These are phyloP conservation scores for Nemapogon koenigi DNA, from an alignment of 2,888 invertebrate genomes.

Conservation along the genomic window DNA sequence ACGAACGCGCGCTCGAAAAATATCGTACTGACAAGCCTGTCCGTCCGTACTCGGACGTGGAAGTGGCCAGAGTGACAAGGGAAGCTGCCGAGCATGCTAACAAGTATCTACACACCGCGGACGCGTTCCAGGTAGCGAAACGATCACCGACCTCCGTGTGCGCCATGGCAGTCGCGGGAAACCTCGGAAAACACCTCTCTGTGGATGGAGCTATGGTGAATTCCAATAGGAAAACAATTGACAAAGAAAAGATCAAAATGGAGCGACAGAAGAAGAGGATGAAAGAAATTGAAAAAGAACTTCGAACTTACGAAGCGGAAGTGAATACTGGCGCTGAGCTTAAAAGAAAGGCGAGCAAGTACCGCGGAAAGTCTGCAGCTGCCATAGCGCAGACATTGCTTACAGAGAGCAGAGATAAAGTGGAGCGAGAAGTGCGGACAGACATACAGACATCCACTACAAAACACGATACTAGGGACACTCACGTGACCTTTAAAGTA, in stretches of 20 bases:
- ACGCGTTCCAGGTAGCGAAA: slow-evolving; percentile 65
- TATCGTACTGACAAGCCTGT: slow-evolving; percentile 71
- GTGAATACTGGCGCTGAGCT: slow-evolving; percentile 56
- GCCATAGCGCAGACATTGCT: slow-evolving; percentile 73
- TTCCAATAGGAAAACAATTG: slow-evolving; percentile 52
- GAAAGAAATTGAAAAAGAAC: slow-evolving; percentile 43
- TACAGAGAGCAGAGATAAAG: slow-evolving; percentile 63
- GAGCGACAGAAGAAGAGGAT: slow-evolving; percentile 53
- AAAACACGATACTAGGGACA: too few species aligned
- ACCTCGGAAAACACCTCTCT: slow-evolving; percentile 69
- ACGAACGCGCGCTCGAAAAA: slow-evolving; percentile 72
- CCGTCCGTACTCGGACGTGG: slow-evolving; percentile 70
- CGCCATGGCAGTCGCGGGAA: slow-evolving; percentile 68
- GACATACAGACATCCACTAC: neutral
- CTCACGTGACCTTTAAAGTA: too few species aligned
- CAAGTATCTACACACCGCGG: slow-evolving; percentile 63
- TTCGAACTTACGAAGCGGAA: slow-evolving; percentile 43
- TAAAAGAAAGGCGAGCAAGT: slow-evolving; percentile 60
- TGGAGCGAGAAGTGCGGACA: slow-evolving; percentile 30
- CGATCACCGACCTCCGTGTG: slow-evolving; percentile 68
- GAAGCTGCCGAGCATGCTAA: slow-evolving; percentile 74
- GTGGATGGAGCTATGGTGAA: slow-evolving; percentile 53
- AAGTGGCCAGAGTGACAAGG: slow-evolving; percentile 70
- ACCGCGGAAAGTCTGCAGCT: slow-evolving; percentile 78
- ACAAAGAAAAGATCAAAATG: slow-evolving; percentile 36